Conservation (phyloP, 2,113 vertebrate species). For the Nettapus auritus region DNA sequence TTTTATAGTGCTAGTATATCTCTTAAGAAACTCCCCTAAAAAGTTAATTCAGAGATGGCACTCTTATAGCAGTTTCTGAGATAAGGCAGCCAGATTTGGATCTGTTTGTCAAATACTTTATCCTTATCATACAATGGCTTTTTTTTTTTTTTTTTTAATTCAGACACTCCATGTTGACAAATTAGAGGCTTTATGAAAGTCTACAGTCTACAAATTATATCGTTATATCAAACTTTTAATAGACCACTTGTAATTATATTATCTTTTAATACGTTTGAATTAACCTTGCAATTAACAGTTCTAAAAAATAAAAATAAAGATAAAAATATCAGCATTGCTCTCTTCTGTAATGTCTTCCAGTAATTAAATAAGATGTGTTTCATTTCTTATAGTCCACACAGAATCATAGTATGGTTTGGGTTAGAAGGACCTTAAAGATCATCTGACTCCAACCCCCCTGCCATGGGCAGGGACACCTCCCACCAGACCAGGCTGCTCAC, state of each 20-base stretch:
- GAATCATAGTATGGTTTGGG: no score
- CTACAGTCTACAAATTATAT: neutral
- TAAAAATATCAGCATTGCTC: neutral
- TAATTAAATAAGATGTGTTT: neutral
- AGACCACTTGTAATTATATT: neutral
- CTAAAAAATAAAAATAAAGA: neutral
- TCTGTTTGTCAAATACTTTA: neutral
- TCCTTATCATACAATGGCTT: neutral
- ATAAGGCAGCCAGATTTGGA: neutral
- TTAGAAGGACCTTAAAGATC: no score
- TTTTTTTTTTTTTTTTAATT: neutral
- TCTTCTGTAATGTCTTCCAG: neutral
- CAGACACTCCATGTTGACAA: neutral
- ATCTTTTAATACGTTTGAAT: neutral
- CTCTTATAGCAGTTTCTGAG: neutral
- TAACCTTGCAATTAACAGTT: neutral
- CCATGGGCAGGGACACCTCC: no score
- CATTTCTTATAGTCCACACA: neutral
- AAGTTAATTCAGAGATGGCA: neutral
- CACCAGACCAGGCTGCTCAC: no score
- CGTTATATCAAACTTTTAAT: neutral
- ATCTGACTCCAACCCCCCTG: no score
- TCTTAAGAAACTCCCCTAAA: neutral
- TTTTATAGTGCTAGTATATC: neutral
- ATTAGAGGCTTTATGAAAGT: neutral